Base-by-base conservation (phyloP, 2,113 vertebrate genomes). In the Colaptes auratus region DNA sequence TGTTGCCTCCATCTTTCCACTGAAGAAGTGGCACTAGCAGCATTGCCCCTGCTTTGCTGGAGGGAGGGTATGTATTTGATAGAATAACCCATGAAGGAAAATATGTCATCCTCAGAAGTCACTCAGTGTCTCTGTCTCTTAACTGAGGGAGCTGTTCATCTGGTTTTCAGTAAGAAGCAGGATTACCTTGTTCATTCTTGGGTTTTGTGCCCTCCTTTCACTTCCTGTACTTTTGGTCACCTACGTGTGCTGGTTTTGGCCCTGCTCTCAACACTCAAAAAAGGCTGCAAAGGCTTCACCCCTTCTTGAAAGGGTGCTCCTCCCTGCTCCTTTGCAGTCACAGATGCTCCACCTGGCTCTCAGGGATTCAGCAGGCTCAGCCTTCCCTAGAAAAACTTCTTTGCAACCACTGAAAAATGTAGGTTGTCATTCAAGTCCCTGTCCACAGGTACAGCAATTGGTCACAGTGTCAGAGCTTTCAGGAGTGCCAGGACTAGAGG, bases 181-280 rank as follows among this genome's bases (percentile, higher is more conserved):
- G 35, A 11, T 82, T 69, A 15, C 24, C 25, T 81, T 6, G 2
- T 52, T 92, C 36, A 24, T 56, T 76, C 21, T 67, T 80, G 50
- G 88, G 46, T 61, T 79, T 56, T 46, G 9, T 50, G n/a, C 21
- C 72, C 64, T 80, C 50, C 31, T 87, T 83, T 82, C n/a, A 20
- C 58, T 76, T 82, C 74, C 90, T 86, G 42, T 70, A 7, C 67
- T 86, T 77, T 20, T 61, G 50, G 27, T 80, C 70, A 81, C 73
- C 48, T 46, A 0, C 3, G 0, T 42, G 3, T 63, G 61, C 28
- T 52, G 31, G 27, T 24, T 6, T 2, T 9, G 15, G 56, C 19
- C 39, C 46, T 89, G 59, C 36, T 89, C 71, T 79, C 71, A 30
- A n/a, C 25, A 2, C 59, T 63, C 24, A 60, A 7, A 72, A n/a